These are phyloP conservation scores for Agonopterix subpropinquella DNA, from an alignment of 2,888 invertebrate species.

Conservation along the genomic window DNA sequence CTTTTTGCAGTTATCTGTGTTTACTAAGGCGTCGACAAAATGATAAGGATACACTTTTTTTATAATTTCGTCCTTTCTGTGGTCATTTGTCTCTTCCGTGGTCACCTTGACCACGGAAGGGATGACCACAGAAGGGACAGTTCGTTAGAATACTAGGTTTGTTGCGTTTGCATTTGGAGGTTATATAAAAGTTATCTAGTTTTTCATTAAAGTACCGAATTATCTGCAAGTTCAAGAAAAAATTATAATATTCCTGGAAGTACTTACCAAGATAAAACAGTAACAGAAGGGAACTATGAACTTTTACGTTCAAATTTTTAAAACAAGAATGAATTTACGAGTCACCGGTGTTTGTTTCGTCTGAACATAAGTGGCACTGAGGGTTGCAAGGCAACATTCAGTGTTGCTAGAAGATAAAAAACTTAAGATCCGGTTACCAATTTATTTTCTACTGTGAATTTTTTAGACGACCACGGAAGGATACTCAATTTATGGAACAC, in stretches of 20 bases:
- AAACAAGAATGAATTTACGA: neutral
- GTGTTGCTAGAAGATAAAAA: too few relatives aligned
- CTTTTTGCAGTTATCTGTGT: neutral
- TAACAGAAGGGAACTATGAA: neutral
- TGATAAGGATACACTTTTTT: neutral
- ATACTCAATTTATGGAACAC: neutral
- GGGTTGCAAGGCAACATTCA: too few relatives aligned
- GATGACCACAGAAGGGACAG: constrained; percentile 3
- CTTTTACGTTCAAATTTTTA: neutral
- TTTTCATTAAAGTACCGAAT: neutral
- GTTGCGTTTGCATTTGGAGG: neutral
- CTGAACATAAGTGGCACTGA: too few relatives aligned
- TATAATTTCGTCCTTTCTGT: neutral
- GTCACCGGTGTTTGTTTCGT: too few relatives aligned
- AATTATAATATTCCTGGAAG: neutral
- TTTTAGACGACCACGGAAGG: neutral
- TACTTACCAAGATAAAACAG: neutral
- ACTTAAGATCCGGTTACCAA: too few relatives aligned
- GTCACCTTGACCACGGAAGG: constrained; percentile 1
- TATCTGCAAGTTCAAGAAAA: neutral
- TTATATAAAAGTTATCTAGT: neutral
- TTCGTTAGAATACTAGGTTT: neutral
- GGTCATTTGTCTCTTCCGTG: constrained; percentile 2
- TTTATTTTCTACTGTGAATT: too few relatives aligned
- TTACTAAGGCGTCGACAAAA: neutral